phyloP scores from a whole-genome alignment of 2,888 invertebrate genomes.

The Amphipyra tragopoginis region DNA sequence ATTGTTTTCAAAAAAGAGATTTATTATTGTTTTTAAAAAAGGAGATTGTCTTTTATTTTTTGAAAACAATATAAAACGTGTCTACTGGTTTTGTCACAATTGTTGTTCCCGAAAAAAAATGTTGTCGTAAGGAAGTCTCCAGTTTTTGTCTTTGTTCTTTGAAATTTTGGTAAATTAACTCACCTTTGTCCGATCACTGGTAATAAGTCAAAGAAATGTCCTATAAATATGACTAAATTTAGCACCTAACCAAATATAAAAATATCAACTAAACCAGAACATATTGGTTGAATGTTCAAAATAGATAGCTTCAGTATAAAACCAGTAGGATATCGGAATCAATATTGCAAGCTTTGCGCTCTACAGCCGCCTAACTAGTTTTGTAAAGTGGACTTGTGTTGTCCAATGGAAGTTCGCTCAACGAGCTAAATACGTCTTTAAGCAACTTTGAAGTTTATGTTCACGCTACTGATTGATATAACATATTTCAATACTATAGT shows the following conservation, averaged over 20 bases:
- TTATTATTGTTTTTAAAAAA: too few relatives aligned
- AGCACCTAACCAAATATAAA: background rate
- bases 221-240: too few relatives aligned
- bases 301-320: conserved; percentile 30
- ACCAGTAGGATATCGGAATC: conserved; percentile 43
- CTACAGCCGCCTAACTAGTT: conserved; percentile 46
- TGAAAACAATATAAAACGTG: too few relatives aligned
- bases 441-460: conserved; percentile 35
- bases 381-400: conserved; percentile 47
- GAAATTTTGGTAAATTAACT: too few relatives aligned
- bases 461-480: conserved; percentile 38
- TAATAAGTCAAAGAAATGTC: too few relatives aligned
- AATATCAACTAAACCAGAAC: conserved; percentile 8
- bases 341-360: conserved; percentile 50
- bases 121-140: too few relatives aligned
- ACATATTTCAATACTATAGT: conserved; percentile 17
- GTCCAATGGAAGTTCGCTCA: conserved; percentile 44
- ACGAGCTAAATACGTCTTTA: conserved; percentile 46
- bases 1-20: too few relatives aligned
- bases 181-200: too few relatives aligned
- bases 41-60: too few relatives aligned
- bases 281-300: conserved; percentile 17
- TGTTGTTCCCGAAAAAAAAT: too few relatives aligned
- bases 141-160: too few relatives aligned
- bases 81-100: too few relatives aligned